Percentiles rank a stretch among this genome's conserved stretches.
Conservation (phyloP, 1,140 invertebrate species). For the Drosophila ananassae region DNA sequence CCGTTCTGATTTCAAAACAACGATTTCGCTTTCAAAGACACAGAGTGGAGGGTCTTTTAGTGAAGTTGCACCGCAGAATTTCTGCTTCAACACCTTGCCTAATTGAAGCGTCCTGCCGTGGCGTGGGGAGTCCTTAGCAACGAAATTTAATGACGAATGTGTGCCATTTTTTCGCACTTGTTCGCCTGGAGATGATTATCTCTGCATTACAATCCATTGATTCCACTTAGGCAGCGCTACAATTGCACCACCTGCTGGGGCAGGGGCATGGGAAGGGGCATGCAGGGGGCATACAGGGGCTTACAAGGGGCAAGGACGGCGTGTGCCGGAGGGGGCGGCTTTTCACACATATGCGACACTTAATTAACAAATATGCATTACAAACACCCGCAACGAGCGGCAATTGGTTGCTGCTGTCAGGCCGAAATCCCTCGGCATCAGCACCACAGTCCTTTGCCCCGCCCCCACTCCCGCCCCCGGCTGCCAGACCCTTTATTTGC, state of each 20-base stretch:
- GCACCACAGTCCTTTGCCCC: background rate
- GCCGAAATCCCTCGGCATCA: conserved; percentile 5
- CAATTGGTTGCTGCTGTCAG: conserved; percentile 74
- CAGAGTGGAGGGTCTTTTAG: background rate
- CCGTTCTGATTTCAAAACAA: conserved; percentile 32
- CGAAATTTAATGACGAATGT: conserved; percentile 40
- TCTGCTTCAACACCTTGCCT: conserved; percentile 78
- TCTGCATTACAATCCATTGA: conserved; percentile 81
- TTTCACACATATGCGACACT: conserved; percentile 56
- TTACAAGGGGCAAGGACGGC: too few species aligned
- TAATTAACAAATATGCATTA: conserved; percentile 83
- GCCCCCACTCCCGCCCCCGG: background rate
- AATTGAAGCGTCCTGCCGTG: conserved; percentile 69
- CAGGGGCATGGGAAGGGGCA: background rate
- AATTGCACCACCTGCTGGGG: conserved; percentile 48
- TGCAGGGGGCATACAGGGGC: too few species aligned
- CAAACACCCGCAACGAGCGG: conserved; percentile 76
- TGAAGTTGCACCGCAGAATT: conserved; percentile 41
- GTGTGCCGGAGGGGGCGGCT: background rate
- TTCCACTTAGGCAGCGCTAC: conserved; percentile 79
- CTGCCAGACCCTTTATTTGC: conserved; percentile 65
- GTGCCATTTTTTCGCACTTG: background rate
- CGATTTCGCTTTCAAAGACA: conserved; percentile 67
- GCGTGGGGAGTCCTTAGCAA: conserved; percentile 59
- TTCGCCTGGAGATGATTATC: conserved; percentile 71